Conservation (phyloP, 2,113 vertebrate genomes). For the Mastomys natalensis region DNA sequence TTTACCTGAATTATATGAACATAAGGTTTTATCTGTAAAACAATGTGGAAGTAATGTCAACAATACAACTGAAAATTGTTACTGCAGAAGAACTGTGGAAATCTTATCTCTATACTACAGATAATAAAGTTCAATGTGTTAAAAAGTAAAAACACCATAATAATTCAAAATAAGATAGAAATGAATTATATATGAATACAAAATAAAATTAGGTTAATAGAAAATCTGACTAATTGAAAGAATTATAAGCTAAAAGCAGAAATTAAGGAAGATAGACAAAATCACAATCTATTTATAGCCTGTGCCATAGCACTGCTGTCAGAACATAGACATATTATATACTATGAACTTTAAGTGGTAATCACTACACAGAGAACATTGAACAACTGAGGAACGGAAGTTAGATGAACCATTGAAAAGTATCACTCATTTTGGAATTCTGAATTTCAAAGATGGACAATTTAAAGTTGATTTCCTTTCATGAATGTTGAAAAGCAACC, state of each 20-base stretch:
- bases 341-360: background rate
- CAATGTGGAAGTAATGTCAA: constrained; percentile 88
- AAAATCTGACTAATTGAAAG: constrained; percentile 14
- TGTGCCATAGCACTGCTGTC: background rate
- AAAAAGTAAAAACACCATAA: background rate
- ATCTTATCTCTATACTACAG: constrained; percentile 53
- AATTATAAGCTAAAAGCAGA: background rate
- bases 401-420: background rate
- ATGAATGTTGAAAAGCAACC: background rate
- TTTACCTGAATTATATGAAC: constrained; percentile 97
- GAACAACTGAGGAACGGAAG: background rate
- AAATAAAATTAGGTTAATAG: background rate
- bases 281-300: background rate
- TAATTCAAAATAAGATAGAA: constrained; percentile 37
- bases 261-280: background rate
- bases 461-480: constrained; percentile 26
- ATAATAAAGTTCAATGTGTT: background rate
- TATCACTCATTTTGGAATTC: background rate
- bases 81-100: constrained; percentile 80
- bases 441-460: background rate
- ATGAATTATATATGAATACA: background rate
- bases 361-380: background rate
- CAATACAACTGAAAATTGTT: constrained; percentile 79
- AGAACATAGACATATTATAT: background rate
- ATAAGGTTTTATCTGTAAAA: constrained; percentile 95